Evolutionary conservation across 1,140 invertebrate species (phyloP).

Genomic region (Agrypnia vestita): DNA sequence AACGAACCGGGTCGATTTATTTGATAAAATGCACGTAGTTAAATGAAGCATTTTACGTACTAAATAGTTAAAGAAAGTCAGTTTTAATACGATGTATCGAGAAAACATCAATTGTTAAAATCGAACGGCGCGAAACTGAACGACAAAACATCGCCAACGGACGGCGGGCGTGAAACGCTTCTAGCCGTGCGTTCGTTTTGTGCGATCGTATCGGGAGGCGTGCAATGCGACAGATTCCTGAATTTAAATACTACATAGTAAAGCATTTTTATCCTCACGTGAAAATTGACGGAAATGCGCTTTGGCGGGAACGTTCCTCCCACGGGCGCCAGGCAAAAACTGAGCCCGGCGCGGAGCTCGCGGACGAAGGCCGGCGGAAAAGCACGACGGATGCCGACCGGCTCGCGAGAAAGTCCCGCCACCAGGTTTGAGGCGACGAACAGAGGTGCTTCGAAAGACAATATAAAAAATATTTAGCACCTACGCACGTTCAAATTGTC

Average conservation of each 20-base stretch:
- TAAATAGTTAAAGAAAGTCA: background rate
- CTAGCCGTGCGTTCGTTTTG: background rate
- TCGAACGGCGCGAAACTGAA: background rate
- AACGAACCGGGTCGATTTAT: no score
- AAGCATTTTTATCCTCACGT: constrained; percentile 35
- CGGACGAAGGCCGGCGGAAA: constrained; percentile 32
- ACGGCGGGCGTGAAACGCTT: background rate
- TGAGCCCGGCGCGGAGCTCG: constrained; percentile 33
- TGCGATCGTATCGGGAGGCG: background rate
- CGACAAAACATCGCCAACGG: background rate
- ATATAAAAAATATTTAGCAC: no score
- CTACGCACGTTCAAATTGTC: no score
- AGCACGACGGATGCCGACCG: constrained; percentile 21
- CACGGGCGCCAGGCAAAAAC: constrained; percentile 46
- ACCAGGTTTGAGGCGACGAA: background rate
- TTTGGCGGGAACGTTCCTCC: constrained; percentile 39
- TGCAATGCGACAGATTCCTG: background rate
- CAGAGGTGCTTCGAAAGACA: constrained; percentile 18
- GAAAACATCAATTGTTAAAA: background rate
- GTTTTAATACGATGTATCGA: background rate
- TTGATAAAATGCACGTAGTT: no score
- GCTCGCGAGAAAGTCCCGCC: constrained; percentile 33
- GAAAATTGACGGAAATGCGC: constrained; percentile 19
- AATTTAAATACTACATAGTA: constrained; percentile 10
- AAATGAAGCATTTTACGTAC: no score